Base-by-base conservation (phyloP, 2,888 invertebrate species). In the Eupithecia exiguata region DNA sequence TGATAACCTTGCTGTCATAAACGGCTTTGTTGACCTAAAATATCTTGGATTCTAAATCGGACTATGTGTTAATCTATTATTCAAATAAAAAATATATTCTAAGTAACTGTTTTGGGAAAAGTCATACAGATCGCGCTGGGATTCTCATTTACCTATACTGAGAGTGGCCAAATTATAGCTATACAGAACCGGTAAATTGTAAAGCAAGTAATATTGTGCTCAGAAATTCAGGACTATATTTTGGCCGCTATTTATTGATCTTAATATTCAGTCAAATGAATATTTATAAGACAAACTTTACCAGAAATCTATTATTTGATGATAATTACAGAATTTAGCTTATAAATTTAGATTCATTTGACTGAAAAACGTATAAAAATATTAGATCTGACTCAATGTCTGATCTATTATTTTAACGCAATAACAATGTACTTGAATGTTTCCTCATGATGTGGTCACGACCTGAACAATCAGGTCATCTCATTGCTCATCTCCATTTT, bases 401-500 rank as follows among this genome's bases (percentile, higher is more conserved):
- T 21, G 53, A 53, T 53, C 53, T 4, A 21, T 53, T 21, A 53
- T 53, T 53, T 53, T 53, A 21, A 46, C 53, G 9, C 53, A 21
- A 21, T 53, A 21, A 53, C 21, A 21, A 21, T 53, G 49, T 53
- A 21, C 38, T 66, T 68, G 1, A 25, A n/a, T 35, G 40, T 69
- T 69, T 70, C 10, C 43, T 69, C 38, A 30, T 53, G 38, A 63
- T 74, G 73, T 73, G 74, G 68, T 74, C 69, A 70, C 53, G 66
- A 71, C 53, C 68, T 73, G 46, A 67, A 75, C 79, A 84, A 3
- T 87, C 88, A 61, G 72, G 58, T 75, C 72, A 72, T 89, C 83
- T 86, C 90, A 91, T 87, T 84, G 81, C 82, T 86, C 91, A 89
- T 88, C 84, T 80, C 86, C 84, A 84, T 84, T 82, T 77, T 69